Evolutionary conservation across 2,797 vertebrate species (phyloP).

Genomic region (Myripristis jacobus): DNA sequence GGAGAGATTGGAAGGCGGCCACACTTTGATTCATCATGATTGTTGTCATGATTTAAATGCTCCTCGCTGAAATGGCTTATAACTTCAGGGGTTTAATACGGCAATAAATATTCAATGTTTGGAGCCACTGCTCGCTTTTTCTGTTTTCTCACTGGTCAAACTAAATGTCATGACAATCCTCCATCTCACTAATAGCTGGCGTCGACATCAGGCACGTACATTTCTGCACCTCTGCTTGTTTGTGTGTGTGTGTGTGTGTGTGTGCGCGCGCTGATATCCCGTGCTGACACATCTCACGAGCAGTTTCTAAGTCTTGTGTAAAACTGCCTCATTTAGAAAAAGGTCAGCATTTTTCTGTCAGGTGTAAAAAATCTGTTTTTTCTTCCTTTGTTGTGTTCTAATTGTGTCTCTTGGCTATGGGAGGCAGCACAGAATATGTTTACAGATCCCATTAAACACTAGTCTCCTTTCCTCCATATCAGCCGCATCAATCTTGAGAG

Average conservation of each 20-base stretch:
- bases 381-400: constrained; percentile 51
- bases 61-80: constrained; percentile 59
- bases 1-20: constrained; percentile 68
- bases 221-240: constrained; percentile 3
- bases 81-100: constrained; percentile 60
- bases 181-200: constrained; percentile 62
- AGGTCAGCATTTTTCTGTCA: constrained; percentile 67
- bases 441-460: constrained; percentile 46
- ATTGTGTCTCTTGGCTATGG: constrained; percentile 55
- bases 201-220: constrained; percentile 49
- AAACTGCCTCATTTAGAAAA: constrained; percentile 65
- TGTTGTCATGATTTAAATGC: constrained; percentile 75
- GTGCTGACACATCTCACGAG: constrained; percentile 40
- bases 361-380: constrained; percentile 26
- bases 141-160: constrained; percentile 52
- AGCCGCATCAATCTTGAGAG: constrained; percentile 8
- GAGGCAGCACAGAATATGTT: constrained; percentile 32
- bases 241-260: constrained; percentile 14
- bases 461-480: constrained; percentile 11
- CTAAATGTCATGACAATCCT: constrained; percentile 76
- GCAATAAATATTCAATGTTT: constrained; percentile 79
- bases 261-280: neutral
- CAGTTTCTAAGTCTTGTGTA: constrained; percentile 46
- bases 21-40: constrained; percentile 72
- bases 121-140: constrained; percentile 44